Conservation (phyloP, 2,113 vertebrate species). For the Tupaia chinensis region DNA sequence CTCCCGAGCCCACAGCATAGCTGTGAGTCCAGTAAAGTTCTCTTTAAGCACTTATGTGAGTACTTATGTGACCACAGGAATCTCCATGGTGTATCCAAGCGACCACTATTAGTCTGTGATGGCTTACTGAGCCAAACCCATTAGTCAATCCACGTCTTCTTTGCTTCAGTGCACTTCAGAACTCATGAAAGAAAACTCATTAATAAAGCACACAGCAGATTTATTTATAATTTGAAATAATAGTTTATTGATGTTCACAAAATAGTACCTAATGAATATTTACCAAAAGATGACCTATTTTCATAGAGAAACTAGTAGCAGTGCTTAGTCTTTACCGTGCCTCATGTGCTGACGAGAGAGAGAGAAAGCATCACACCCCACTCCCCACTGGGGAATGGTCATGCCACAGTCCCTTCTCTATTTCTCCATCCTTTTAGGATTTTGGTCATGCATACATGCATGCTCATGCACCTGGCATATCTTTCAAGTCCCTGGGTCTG, state of each 20-base stretch:
- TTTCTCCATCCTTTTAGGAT: too few relatives aligned
- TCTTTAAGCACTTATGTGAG: not conserved
- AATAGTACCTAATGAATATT: not conserved
- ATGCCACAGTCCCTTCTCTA: too few relatives aligned
- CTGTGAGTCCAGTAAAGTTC: not conserved
- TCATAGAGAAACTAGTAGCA: not conserved
- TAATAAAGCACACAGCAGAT: not conserved
- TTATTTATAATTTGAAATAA: not conserved
- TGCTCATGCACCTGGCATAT: too few relatives aligned
- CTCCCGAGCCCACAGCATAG: too few relatives aligned
- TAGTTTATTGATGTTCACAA: conserved; percentile 20
- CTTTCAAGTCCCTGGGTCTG: too few relatives aligned
- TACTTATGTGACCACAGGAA: not conserved
- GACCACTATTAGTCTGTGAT: not conserved
- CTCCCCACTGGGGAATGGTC: too few relatives aligned
- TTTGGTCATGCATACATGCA: too few relatives aligned
- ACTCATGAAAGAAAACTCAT: not conserved
- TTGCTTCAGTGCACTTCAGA: not conserved
- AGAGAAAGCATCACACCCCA: too few relatives aligned
- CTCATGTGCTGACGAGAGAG: not conserved
- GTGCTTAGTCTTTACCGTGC: not conserved
- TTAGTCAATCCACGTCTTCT: not conserved
- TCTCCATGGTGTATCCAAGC: not conserved
- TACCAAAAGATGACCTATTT: not conserved
- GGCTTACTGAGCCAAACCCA: not conserved